Evolutionary conservation across 2,888 invertebrate genomes (phyloP).

Genomic region (Epistrophe grossulariae): DNA sequence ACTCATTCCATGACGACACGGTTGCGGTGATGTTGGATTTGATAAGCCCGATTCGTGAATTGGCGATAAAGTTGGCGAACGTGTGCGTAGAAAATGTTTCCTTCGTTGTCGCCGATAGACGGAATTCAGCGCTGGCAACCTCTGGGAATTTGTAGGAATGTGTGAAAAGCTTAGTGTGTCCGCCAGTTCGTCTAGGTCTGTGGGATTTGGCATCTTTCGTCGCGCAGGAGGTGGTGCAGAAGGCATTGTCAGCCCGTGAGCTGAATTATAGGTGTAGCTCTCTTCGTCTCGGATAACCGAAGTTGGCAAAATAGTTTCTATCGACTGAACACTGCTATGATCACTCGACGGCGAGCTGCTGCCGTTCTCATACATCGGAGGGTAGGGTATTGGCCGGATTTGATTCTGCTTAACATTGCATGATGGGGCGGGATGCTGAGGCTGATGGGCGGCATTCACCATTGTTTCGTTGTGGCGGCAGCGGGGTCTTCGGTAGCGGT

Average conservation of each 20-base stretch:
- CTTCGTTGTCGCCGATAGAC: conserved; percentile 82
- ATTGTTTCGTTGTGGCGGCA: conserved; percentile 78
- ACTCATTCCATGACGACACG: conserved; percentile 82
- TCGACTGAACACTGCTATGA: conserved; percentile 77
- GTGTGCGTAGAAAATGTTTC: conserved; percentile 84
- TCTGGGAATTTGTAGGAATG: conserved; percentile 75
- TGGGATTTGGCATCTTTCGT: conserved; percentile 84
- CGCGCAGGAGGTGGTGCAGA: conserved; percentile 85
- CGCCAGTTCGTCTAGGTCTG: conserved; percentile 85
- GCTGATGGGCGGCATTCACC: conserved; percentile 46
- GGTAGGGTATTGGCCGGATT: conserved; percentile 81
- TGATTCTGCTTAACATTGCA: conserved; percentile 82
- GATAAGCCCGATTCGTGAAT: conserved; percentile 89
- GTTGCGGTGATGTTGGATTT: conserved; percentile 88
- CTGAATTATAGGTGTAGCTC: conserved; percentile 79
- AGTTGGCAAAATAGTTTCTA: conserved; percentile 82
- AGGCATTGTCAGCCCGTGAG: conserved; percentile 79
- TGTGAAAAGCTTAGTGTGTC: conserved; percentile 85
- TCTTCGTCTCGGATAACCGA: conserved; percentile 82
- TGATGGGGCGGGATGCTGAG: conserved; percentile 50
- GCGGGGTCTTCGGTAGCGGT: conserved; percentile 82
- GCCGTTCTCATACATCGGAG: conserved; percentile 75
- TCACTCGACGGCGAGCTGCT: conserved; percentile 78
- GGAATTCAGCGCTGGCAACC: conserved; percentile 79
- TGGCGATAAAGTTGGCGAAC: conserved; percentile 87